Evolutionary conservation across 1,140 invertebrate species (phyloP).

Genomic region (Bombus superbus): DNA sequence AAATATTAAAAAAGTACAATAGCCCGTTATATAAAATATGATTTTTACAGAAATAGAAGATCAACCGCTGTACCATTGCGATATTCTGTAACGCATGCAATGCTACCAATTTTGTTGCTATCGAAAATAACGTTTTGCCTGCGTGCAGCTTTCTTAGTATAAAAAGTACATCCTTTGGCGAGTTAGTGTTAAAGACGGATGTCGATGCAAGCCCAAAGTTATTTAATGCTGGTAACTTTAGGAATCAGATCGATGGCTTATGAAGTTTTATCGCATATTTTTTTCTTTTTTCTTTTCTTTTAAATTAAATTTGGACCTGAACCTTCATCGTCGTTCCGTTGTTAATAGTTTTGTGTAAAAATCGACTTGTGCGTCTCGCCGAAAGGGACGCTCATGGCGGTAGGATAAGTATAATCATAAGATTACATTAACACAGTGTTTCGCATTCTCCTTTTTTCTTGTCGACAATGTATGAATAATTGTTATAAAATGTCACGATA

Average conservation of each 20-base stretch:
- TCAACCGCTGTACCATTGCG: conserved; percentile 68
- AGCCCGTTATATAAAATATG: conserved; percentile 83
- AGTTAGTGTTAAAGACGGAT: conserved; percentile 47
- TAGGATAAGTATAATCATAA: conserved; percentile 68
- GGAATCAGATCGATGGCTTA: background rate
- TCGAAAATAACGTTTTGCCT: conserved; percentile 66
- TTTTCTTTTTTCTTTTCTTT: background rate
- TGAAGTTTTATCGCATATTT: background rate
- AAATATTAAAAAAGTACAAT: conserved; percentile 83
- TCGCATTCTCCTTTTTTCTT: conserved; percentile 64
- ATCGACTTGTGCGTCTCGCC: conserved; percentile 52
- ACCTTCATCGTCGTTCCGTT: conserved; percentile 51
- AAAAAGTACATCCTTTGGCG: conserved; percentile 66
- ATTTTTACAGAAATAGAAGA: conserved; percentile 79
- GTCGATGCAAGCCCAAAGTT: conserved; percentile 32
- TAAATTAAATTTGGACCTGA: conserved; percentile 61
- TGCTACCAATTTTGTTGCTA: conserved; percentile 61
- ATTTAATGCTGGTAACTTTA: conserved; percentile 23
- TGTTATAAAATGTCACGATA: conserved; percentile 78
- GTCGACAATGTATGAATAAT: conserved; percentile 76
- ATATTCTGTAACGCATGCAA: conserved; percentile 69
- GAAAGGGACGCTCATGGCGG: conserved; percentile 59
- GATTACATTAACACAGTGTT: conserved; percentile 69
- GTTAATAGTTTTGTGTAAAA: conserved; percentile 55
- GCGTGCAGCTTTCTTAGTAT: conserved; percentile 64